Percentiles rank a stretch among this genome's conserved stretches.
phyloP scores from a whole-genome alignment of 2,888 invertebrate genomes.

The Thecocarcelia acutangulata region DNA sequence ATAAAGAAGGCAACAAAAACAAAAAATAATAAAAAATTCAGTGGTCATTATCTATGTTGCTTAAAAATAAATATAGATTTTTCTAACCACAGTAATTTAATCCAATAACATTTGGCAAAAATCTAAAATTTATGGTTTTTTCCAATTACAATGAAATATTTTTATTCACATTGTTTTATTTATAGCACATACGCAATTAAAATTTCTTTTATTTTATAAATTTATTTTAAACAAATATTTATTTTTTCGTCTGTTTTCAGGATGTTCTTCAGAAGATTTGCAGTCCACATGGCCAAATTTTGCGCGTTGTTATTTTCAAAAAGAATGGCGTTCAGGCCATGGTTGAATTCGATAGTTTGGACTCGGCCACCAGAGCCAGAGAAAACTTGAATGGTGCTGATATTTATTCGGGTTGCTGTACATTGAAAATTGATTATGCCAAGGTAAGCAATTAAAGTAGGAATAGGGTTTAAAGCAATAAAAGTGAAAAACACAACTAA shows the following conservation, averaged over 20 bases:
- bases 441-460: conserved; percentile 86
- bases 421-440: conserved; percentile 98
- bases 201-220: background rate
- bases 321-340: conserved; percentile 99
- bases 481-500: background rate
- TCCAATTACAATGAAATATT: conserved; percentile 27
- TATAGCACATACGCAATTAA: no score
- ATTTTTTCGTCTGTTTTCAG: conserved; percentile 85
- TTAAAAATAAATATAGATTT: background rate
- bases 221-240: background rate
- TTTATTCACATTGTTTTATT: no score
- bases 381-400: conserved; percentile 98
- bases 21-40: background rate
- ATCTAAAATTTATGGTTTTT: background rate
- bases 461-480: background rate
- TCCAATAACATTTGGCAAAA: conserved; percentile 4
- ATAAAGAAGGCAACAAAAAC: background rate
- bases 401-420: conserved; percentile 99
- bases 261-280: conserved; percentile 99
- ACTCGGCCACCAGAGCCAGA: conserved; percentile 96
- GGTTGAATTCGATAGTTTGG: conserved; percentile 98
- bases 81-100: conserved; percentile 42
- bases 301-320: conserved; percentile 99
- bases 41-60: background rate
- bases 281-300: conserved; percentile 95